Percentiles rank a stretch among this genome's conserved stretches.
These are phyloP conservation scores for Syrista parreyssii DNA, from an alignment of 2,888 invertebrate genomes.

Conservation along the genomic window DNA sequence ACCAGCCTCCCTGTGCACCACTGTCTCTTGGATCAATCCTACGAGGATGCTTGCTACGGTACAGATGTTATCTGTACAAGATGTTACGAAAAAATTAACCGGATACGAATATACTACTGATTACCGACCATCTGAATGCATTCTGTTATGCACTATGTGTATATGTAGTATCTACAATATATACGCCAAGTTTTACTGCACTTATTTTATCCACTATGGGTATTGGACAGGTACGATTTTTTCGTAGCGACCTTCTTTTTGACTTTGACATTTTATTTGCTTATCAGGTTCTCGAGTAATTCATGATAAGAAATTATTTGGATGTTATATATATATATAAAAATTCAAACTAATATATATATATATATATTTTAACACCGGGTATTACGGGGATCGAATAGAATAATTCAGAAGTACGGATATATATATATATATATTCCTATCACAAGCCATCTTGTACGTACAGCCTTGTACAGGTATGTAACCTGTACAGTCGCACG, in stretches of 20 bases:
- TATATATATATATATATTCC: background rate
- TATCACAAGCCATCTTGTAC: background rate
- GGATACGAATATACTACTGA: slow-evolving; percentile 2
- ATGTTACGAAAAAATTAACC: slow-evolving; percentile 4
- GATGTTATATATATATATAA: too few species aligned
- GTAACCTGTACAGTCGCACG: background rate
- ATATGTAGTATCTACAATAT: background rate
- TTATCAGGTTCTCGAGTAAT: too few species aligned
- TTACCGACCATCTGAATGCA: background rate
- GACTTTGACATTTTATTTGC: too few species aligned
- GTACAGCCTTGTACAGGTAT: background rate
- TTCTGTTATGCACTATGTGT: background rate
- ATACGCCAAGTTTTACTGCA: background rate
- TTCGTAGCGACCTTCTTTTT: too few species aligned
- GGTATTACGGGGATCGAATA: background rate
- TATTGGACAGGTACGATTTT: background rate
- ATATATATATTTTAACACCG: background rate
- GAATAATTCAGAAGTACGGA: background rate
- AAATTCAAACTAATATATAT: too few species aligned
- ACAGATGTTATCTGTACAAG: background rate
- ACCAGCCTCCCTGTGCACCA: background rate
- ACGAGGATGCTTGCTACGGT: background rate
- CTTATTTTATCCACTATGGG: background rate
- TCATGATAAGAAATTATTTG: too few species aligned
- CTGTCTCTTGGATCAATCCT: background rate